These are phyloP conservation scores for Keiferia lycopersicella DNA, from an alignment of 2,888 invertebrate species.

Conservation along the genomic window DNA sequence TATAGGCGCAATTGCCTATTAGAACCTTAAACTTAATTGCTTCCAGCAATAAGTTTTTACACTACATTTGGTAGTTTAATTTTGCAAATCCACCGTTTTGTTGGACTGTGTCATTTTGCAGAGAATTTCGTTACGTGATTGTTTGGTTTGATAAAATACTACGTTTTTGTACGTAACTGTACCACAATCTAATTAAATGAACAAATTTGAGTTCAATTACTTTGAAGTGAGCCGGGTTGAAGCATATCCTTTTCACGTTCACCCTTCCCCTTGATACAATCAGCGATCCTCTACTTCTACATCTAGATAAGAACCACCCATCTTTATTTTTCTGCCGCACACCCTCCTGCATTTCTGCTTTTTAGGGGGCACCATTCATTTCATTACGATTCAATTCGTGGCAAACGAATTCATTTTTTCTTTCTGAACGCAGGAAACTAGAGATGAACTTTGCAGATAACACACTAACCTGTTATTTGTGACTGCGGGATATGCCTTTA, in stretches of 20 bases:
- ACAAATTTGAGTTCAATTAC: slow-evolving; percentile 81
- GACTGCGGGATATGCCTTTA: slow-evolving; percentile 54
- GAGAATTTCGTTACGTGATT: too few relatives aligned
- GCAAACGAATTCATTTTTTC: slow-evolving; percentile 74
- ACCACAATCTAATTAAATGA: slow-evolving; percentile 66
- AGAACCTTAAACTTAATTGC: neutral
- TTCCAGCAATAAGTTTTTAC: slow-evolving; percentile 5
- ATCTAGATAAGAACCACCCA: slow-evolving; percentile 76
- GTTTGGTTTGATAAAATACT: slow-evolving; percentile 40
- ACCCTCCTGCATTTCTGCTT: slow-evolving; percentile 60
- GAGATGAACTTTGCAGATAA: slow-evolving; percentile 69
- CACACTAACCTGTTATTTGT: slow-evolving; percentile 62
- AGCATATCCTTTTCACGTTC: slow-evolving; percentile 73
- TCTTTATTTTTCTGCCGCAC: slow-evolving; percentile 66
- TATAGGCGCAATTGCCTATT: neutral
- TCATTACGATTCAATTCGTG: slow-evolving; percentile 74
- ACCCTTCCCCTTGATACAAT: slow-evolving; percentile 77
- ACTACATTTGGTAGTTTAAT: neutral
- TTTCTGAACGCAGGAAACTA: slow-evolving; percentile 58
- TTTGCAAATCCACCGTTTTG: neutral
- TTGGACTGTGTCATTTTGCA: neutral
- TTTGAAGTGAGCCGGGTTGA: slow-evolving; percentile 72
- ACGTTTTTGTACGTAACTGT: slow-evolving; percentile 43
- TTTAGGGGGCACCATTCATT: slow-evolving; percentile 68
- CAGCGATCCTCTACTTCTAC: slow-evolving; percentile 72